These are phyloP conservation scores for Decapterus maruadsi DNA, from an alignment of 2,797 vertebrate genomes.

Conservation along the genomic window DNA sequence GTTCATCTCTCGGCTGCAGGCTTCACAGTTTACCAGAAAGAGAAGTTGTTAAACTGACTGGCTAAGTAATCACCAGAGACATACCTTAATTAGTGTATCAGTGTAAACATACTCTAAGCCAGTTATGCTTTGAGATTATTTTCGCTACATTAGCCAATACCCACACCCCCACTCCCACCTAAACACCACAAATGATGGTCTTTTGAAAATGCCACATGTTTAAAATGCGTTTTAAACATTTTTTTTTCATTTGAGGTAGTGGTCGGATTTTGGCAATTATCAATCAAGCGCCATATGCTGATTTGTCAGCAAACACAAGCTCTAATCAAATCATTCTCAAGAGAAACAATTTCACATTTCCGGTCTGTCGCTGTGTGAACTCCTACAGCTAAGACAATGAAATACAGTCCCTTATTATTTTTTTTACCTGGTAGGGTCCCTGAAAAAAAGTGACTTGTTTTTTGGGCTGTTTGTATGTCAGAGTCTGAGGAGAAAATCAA, in stretches of 20 bases:
- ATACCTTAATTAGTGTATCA: constrained; percentile 71
- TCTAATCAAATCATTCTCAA: constrained; percentile 47
- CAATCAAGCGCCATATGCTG: constrained; percentile 50
- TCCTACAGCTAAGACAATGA: constrained; percentile 48
- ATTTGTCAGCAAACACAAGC: constrained; percentile 43
- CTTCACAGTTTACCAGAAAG: constrained; percentile 54
- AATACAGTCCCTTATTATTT: background rate
- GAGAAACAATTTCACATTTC: constrained; percentile 28
- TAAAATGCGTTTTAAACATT: constrained; percentile 18
- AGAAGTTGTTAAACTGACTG: constrained; percentile 67
- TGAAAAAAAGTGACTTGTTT: constrained; percentile 67
- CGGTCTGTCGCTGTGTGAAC: constrained; percentile 22
- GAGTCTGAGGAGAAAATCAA: constrained; percentile 77
- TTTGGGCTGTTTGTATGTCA: constrained; percentile 78
- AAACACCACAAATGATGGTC: constrained; percentile 41
- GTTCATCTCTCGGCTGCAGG: constrained; percentile 52
- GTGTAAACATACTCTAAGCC: constrained; percentile 70
- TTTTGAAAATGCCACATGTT: constrained; percentile 42
- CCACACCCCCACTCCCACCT: background rate
- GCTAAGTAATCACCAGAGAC: constrained; percentile 71
- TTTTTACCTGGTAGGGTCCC: constrained; percentile 38
- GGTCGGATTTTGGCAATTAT: constrained; percentile 43
- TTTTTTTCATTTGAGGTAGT: constrained; percentile 21
- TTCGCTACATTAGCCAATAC: constrained; percentile 45
- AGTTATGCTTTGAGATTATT: constrained; percentile 58